Evolutionary conservation across 2,797 vertebrate genomes (phyloP), one percentile per base, ranked within the genome.

Genomic region (Intellagama lesueurii): DNA sequence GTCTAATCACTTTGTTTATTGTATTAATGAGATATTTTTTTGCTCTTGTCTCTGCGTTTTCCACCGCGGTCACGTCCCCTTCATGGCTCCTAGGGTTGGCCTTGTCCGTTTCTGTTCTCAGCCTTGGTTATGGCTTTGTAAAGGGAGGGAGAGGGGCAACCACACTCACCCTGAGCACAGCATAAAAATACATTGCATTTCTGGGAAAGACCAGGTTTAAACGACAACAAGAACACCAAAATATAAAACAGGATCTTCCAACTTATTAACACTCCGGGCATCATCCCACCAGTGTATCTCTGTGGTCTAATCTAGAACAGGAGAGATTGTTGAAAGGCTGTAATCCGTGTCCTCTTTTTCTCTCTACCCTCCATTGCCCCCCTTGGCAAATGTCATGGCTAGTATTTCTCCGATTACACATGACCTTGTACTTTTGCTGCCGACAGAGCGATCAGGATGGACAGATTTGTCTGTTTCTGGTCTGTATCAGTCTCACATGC

Each of bases 1-100:
- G 72, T 60, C 70, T 90, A 87, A 90, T 90, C 89, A 87, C 80
- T 87, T 49, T 77, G 89, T 82, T 87, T 87, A 90, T 90, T 83
- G 89, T 77, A 83, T 90, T 90, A 87, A 90, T 90, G 89, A 90
- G 89, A 82, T 87, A 35, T 86, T 68, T 85, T 56, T 52, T 83
- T 70, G 85, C 85, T 83, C 47, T 78, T 44, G 85, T 56, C 72
- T 83, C 72, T 83, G 72, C 60, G 17, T 82, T 86, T 86, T 69
- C 60, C 49, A 78, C n/a, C 47, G 72, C 77, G 84, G 89, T 70
- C 89, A 82, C 44, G 47, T 90, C 79, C 85, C 83, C 60, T 82
- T 60, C 0, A 32, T 75, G 35, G 72, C 85, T 89, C 4, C 4
- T 28, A 47, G 64, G 69, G 69, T 14, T 40, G 83, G 78, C 84